Base-by-base conservation (phyloP, 2,888 invertebrate genomes). In the Sabellastarte sp. region DNA sequence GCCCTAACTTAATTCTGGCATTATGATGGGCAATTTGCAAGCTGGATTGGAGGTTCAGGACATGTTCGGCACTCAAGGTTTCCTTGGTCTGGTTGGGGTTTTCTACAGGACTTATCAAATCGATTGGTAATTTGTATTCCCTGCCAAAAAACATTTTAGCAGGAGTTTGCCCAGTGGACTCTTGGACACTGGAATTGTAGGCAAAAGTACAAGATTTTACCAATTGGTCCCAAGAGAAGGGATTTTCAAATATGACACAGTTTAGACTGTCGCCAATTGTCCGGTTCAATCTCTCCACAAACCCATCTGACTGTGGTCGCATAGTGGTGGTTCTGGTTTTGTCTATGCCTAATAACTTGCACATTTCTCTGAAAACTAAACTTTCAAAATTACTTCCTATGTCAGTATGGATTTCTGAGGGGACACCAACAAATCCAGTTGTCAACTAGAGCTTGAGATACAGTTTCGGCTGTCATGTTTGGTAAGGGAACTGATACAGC, bases 171-270 rank as follows among this genome's bases (percentile, higher is more conserved):
- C 53, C 53, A 26, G 53, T 53, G 10, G 53, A 53, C 53, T 53
- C 53, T 5, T 53, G 53, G 4, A 53, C 53, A 5, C 15, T n/a
- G 5, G 53, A 53, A 26, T 41, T 41, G 41, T 41, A 41, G 41
- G 41, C 41, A 5, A 41, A 10, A 20, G 41, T 41, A 5, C 5
- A 5, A 10, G 20, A 5, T 10, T 5, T 10, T 20, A 20, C 20
- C 41, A 41, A 20, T 20, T 10, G 41, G 20, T 41, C 41, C 71
- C 68, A 72, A 41, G 65, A 63, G 31, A 20, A 5, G 10, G 15
- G 30, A 26, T 29, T 15, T 10, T 26, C 57, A 15, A 10, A 24
- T 10, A 24, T 30, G 10, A 26, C 5, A 5, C 5, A 29, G 3
- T 26, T 57, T 26, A 57, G 10, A 26, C 15, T 10, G 15, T 26